Base-by-base conservation (phyloP, 2,888 invertebrate species). In the Onchidella celtica region DNA sequence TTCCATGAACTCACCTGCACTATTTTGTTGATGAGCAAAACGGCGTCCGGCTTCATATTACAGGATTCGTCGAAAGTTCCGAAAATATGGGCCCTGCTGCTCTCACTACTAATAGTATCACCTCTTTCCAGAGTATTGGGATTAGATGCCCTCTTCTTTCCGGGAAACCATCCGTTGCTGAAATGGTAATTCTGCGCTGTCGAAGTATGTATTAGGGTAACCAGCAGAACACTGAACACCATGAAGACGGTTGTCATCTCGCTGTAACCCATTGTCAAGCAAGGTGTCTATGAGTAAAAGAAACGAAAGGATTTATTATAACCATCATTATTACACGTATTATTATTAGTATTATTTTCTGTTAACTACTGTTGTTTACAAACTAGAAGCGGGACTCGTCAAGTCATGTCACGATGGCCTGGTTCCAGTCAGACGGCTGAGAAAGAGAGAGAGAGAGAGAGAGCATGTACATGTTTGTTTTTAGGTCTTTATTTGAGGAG, bases 111-210 rank as follows among this genome's bases (percentile, higher is more conserved):
- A n/a, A 21, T 59, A 11, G 47, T 34, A 29, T 38, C 69, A 21
- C 57, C 74, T 36, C 66, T 47, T 24, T 9, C 27, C 34, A 55
- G 21, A 21, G 57, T 11, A 40, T 4, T 14, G 4, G 69, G 2
- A 14, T 17, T 32, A 4, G 70, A 24, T 1, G 76, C 69, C 24
- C 75, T 24, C 57, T 68, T 79, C 70, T 70, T 75, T 6, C 92
- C 92, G 3, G 92, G 89, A 68, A 89, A 87, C 92, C 92, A 92
- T 57, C 92, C 91, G 82, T 92, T 92, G 84, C 92, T 92, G 85
- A 89, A 92, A 87, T 83, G 83, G 66, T 79, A 79, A 72, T 79
- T 79, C 76, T 83, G 83, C 34, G 38, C 79, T 27, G 27, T n/a
- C 14, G 65, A 29, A n/a, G 34, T 34, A 17, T 59, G 57, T 27